Conservation (phyloP, 2,888 invertebrate species). For the Acanthosepion pharaonis region DNA sequence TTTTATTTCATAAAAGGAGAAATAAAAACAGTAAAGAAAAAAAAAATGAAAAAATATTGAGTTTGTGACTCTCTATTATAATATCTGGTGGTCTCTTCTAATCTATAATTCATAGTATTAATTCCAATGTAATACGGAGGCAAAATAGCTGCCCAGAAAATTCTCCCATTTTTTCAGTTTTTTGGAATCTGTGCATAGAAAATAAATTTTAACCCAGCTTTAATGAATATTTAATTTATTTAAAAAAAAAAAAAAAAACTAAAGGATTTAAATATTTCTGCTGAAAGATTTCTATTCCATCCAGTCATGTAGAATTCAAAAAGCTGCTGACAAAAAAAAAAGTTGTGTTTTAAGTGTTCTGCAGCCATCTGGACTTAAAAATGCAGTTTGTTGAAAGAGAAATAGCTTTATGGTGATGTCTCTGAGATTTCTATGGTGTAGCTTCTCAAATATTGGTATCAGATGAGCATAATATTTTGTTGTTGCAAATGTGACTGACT, state of each 20-base stretch:
- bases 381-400: neutral
- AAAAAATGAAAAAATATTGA: neutral
- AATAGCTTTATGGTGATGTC: neutral
- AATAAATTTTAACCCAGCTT: neutral
- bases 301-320: neutral
- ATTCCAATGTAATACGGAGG: no score
- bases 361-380: neutral
- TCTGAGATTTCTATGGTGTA: neutral
- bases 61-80: no score
- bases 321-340: neutral
- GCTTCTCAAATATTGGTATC: no score
- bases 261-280: no score
- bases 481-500: neutral
- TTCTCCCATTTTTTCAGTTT: neutral
- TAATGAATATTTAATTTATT: neutral
- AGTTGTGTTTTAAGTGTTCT: neutral
- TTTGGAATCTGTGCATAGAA: neutral
- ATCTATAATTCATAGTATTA: no score
- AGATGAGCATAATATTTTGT: no score
- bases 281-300: neutral
- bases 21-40: conserved; percentile 33
- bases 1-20: conserved; percentile 14
- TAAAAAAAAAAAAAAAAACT: no score
- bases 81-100: no score
- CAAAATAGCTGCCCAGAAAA: neutral